phyloP scores from a whole-genome alignment of 1,140 invertebrate species.

The Latrodectus geometricus region DNA sequence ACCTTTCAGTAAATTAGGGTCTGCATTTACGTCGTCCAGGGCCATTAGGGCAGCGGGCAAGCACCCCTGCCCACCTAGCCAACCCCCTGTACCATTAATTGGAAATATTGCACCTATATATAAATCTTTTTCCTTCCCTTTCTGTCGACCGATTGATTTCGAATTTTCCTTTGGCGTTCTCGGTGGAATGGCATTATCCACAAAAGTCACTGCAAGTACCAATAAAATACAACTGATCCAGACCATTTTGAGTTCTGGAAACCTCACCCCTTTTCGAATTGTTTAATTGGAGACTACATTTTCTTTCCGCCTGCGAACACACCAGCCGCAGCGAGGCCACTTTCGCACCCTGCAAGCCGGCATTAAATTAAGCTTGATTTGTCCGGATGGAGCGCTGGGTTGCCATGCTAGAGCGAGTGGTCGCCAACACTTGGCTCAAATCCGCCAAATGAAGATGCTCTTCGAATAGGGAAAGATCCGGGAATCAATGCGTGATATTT shows the following conservation, averaged over 20 bases:
- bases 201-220: background rate
- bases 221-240: background rate
- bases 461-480: no score
- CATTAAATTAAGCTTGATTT: slow-evolving; percentile 7
- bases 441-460: no score
- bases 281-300: no score
- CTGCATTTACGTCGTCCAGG: slow-evolving; percentile 93
- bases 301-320: no score
- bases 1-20: slow-evolving; percentile 88
- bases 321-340: background rate
- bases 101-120: slow-evolving; percentile 99
- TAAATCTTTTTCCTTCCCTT: slow-evolving; percentile 75
- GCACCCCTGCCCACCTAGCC: slow-evolving; percentile 93
- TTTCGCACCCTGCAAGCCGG: background rate
- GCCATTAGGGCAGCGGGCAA: slow-evolving; percentile 95
- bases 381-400: slow-evolving; percentile 7
- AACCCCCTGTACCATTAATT: slow-evolving; percentile 92
- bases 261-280: background rate
- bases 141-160: no score
- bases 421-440: no score
- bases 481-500: no score
- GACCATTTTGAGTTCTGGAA: background rate
- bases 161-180: background rate
- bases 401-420: background rate
- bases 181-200: background rate